Evolutionary conservation across 1,140 invertebrate genomes (phyloP), one percentile per base, ranked within the genome.

Genomic region (Leguminivora glycinivorella): DNA sequence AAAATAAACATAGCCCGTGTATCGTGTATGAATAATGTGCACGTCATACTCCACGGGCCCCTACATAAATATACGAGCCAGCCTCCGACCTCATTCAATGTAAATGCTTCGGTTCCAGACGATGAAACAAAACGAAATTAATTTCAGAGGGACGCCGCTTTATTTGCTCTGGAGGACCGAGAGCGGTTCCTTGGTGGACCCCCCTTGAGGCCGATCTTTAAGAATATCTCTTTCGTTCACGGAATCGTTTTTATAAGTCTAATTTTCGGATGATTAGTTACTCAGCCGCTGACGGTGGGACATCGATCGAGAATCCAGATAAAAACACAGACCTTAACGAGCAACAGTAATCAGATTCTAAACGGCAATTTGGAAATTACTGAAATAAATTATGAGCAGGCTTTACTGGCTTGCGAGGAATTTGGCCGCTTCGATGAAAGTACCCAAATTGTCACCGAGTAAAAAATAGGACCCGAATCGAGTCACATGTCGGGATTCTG

Each of bases 61-160:
- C 82, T 79, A 87, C 86, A 91, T 91, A 91, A 91, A 91, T 89
- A 90, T 87, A 84, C 72, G 76, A 81, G 71, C 77, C 87, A 84
- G 85, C 85, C 85, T 84, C 87, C 83, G 82, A 85, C 80, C 81
- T 80, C 85, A 91, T 91, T 91, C 85, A 91, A 91, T 90, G 89
- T 91, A 88, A 91, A 90, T 90, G 85, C 80, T 73, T 76, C 85
- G 83, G 83, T 79, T 83, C 80, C 89, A 89, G 89, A 89, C 88
- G 88, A 79, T 87, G 80, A 89, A 91, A 91, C 87, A 91, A 91
- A 91, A 91, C 83, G 71, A 91, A 91, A 89, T 91, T 91, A 91
- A 89, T 89, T 89, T 91, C 82, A 82, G 83, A 87, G 81, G 82
- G 78, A 79, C 81, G 81, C 84, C 81, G 83, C 79, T 87, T 85